phyloP scores from a whole-genome alignment of 2,888 invertebrate genomes.

The Andrena trimmerana region DNA sequence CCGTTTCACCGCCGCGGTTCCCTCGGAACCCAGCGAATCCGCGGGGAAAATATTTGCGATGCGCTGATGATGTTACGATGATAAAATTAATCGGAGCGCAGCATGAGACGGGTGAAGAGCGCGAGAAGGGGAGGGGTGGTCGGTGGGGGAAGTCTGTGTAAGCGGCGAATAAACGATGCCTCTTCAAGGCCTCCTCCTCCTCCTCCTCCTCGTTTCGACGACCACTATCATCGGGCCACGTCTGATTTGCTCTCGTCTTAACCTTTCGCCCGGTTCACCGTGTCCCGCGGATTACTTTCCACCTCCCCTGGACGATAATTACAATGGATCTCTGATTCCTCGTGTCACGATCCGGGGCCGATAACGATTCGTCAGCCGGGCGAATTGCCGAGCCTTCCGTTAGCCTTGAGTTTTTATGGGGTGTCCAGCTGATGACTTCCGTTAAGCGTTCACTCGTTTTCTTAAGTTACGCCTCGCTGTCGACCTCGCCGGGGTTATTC shows the following conservation, averaged over 20 bases:
- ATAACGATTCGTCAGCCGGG: neutral
- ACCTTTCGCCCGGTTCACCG: constrained; percentile 54
- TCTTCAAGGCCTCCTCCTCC: constrained; percentile 73
- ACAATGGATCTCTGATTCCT: neutral
- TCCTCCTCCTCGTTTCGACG: constrained; percentile 27
- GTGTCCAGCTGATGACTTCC: neutral
- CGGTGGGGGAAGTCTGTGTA: constrained; percentile 39
- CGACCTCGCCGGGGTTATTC: no score
- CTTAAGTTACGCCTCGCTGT: no score
- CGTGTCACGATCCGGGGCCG: no score
- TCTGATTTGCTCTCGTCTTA: constrained; percentile 59
- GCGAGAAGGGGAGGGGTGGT: constrained; percentile 28
- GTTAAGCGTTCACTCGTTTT: neutral
- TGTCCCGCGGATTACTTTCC: constrained; percentile 57
- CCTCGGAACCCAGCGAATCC: constrained; percentile 16
- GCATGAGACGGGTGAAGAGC: constrained; percentile 46
- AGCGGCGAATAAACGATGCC: constrained; percentile 72
- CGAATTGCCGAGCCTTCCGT: neutral
- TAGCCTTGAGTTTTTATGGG: constrained; percentile 1
- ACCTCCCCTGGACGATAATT: constrained; percentile 32
- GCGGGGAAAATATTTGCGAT: constrained; percentile 58
- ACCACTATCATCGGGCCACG: constrained; percentile 51
- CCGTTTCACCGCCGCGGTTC: constrained; percentile 20
- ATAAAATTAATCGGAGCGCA: constrained; percentile 71
- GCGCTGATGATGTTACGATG: constrained; percentile 58